phyloP scores from a whole-genome alignment of 2,797 vertebrate species.

The Fratercula arctica region DNA sequence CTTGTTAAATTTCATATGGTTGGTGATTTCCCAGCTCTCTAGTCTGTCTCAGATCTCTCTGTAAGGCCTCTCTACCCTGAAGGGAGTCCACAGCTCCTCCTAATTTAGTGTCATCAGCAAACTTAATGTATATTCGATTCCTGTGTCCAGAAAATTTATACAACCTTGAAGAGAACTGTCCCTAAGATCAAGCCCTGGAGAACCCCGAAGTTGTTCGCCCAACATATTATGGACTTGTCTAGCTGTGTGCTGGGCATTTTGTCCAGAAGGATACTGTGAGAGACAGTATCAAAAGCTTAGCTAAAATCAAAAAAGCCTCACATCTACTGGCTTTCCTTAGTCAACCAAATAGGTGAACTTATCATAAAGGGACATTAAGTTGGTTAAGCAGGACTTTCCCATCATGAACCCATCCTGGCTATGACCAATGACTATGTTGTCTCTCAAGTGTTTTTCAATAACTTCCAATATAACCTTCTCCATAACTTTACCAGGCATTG shows the following conservation, averaged over 20 bases:
- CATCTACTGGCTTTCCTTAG: neutral
- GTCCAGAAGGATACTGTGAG: neutral
- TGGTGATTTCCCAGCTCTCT: neutral
- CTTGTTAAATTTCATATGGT: neutral
- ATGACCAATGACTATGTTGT: neutral
- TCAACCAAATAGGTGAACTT: neutral
- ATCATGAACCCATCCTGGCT: fast-evolving
- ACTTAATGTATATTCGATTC: neutral
- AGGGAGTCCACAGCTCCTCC: neutral
- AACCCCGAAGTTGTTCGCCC: neutral
- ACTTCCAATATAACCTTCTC: neutral
- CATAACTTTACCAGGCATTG: neutral
- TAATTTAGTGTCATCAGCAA: neutral
- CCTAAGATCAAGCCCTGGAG: neutral
- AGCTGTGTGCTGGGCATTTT: neutral
- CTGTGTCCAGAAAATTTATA: neutral
- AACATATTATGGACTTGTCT: neutral
- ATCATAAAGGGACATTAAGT: neutral
- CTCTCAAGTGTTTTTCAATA: neutral
- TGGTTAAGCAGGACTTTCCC: neutral
- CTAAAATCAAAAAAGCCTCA: fast-evolving
- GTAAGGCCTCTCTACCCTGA: too few species aligned
- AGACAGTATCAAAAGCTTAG: neutral
- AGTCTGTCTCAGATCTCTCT: neutral
- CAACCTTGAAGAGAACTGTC: neutral